Percentiles rank a stretch among this genome's conserved stretches.
phyloP scores from a whole-genome alignment of 2,113 vertebrate genomes.

The Ctenodactylus gundi region DNA sequence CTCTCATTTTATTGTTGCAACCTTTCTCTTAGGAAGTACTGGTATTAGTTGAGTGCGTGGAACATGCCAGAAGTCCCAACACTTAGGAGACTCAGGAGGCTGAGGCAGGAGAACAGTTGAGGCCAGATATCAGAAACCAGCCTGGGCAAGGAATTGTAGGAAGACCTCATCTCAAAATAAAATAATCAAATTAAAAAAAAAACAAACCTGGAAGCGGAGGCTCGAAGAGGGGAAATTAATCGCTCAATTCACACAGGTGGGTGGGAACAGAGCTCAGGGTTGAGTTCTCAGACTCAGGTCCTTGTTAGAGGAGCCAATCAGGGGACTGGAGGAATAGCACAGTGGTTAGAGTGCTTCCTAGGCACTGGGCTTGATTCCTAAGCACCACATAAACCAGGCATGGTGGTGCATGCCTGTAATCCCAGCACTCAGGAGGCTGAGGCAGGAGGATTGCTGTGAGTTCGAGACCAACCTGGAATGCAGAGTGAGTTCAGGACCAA shows the following conservation, averaged over 20 bases:
- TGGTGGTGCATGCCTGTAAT: too few species aligned
- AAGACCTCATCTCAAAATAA: neutral
- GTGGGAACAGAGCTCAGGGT: neutral
- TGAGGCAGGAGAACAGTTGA: neutral
- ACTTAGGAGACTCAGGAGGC: too few species aligned
- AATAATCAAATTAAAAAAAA: constrained; percentile 23
- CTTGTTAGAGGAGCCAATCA: constrained; percentile 8
- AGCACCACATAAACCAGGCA: too few species aligned
- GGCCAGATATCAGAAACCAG: neutral
- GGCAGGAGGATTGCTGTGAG: too few species aligned
- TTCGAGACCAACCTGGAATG: too few species aligned
- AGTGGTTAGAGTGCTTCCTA: too few species aligned
- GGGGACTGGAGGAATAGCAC: too few species aligned
- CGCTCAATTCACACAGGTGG: neutral
- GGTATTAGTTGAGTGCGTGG: neutral
- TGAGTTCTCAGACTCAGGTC: neutral
- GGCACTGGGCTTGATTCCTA: too few species aligned
- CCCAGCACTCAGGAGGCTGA: too few species aligned
- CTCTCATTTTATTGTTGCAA: constrained; percentile 38
- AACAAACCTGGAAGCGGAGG: constrained; percentile 47
- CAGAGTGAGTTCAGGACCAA: too few species aligned
- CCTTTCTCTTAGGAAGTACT: neutral
- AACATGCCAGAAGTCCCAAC: neutral
- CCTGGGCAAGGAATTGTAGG: neutral
- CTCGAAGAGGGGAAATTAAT: neutral